Evolutionary conservation across 2,113 vertebrate species (phyloP).

Genomic region (Podarcis raffonei): DNA sequence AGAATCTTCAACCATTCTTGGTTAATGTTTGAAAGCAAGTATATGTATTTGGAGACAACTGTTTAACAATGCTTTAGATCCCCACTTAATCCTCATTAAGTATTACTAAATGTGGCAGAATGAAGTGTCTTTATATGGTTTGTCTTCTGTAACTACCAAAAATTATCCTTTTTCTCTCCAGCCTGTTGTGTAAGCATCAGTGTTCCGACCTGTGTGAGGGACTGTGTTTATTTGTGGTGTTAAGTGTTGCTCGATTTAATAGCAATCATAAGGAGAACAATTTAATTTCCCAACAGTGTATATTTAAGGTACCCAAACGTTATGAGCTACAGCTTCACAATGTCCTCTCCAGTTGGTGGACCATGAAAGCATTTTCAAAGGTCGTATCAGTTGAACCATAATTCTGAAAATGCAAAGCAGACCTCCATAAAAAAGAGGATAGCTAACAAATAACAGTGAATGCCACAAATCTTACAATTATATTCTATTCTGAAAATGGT

Average conservation of each 20-base stretch:
- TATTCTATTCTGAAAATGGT: neutral
- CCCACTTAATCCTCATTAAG: neutral
- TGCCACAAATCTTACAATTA: neutral
- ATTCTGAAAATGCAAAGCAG: neutral
- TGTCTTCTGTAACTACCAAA: constrained; percentile 12
- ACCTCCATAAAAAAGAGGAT: neutral
- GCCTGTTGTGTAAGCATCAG: constrained; percentile 37
- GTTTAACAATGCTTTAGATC: neutral
- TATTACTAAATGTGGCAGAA: neutral
- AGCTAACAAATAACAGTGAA: neutral
- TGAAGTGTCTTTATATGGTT: neutral
- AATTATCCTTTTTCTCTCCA: constrained; percentile 19
- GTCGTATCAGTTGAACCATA: neutral
- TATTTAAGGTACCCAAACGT: constrained; percentile 17
- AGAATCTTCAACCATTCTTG: no score
- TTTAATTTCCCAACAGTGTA: constrained; percentile 44
- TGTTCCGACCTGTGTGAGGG: constrained; percentile 33
- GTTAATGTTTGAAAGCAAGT: neutral
- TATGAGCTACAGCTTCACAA: constrained; percentile 44
- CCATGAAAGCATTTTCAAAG: constrained; percentile 6
- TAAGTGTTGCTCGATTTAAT: constrained; percentile 42
- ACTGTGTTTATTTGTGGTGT: constrained; percentile 46
- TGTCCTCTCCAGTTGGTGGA: constrained; percentile 15
- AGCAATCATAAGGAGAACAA: constrained; percentile 34
- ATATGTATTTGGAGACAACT: neutral